Evolutionary conservation across 2,888 invertebrate genomes (phyloP), one percentile per base, ranked within the genome.

Genomic region (Limulus polyphemus): DNA sequence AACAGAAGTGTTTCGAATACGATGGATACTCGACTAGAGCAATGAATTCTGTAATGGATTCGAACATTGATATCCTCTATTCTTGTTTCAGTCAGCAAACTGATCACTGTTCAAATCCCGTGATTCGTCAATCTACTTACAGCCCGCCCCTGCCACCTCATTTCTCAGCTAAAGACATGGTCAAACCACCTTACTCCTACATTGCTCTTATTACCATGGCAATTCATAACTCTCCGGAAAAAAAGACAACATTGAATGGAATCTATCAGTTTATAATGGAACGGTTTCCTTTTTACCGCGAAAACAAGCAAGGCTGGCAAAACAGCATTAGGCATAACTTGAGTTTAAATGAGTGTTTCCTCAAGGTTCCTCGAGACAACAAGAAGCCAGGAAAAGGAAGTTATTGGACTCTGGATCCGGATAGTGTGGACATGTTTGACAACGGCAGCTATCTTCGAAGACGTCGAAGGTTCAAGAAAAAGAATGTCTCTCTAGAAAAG

Each of bases 401-500:
- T 63, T 78, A 77, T 67, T 78, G 78, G 78, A 77, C 77, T 10
- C 67, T 78, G 49, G 76, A 76, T 63, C 73, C 75, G 4, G 75
- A 77, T 63, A 75, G 76, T 62, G 77, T 78, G 60, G 77, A 77
- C 62, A 78, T 78, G 76, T 78, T 78, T 67, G 78, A 78, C 67
- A 77, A 78, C 64, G 77, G 77, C 5, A 78, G 78, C 70, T 78
- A 76, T 69, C 67, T 77, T 51, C 65, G 72, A 46, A 62, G 72
- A 32, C 72, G 71, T 59, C 62, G 72, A 56, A 59, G 68, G 12
- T 93, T 93, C 78, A 93, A 93, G 80, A 92, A 92, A 78, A 92
- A 92, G 74, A 91, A 93, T 75, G 90, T 88, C 0, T 74, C 88
- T 51, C 84, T 88, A 70, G 93, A 93, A 74, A 92, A 92, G 32